These are phyloP conservation scores for Thamnaconus septentrionalis DNA, from an alignment of 2,113 vertebrate species.

Conservation along the genomic window DNA sequence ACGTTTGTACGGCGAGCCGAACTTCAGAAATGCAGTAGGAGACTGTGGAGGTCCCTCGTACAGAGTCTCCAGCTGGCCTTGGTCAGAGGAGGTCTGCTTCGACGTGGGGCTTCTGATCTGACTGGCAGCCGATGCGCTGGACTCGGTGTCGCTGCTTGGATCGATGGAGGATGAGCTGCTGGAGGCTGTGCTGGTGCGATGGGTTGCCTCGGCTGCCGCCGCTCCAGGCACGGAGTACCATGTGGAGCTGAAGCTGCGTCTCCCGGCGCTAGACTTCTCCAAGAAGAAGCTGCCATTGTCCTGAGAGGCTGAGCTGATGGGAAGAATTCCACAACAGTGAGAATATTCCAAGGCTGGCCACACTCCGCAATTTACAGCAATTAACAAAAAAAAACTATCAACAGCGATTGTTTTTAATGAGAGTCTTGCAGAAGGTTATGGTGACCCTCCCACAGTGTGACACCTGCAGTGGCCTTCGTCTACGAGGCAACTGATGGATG, in stretches of 20 bases:
- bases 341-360: too few species aligned
- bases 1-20: slow-evolving; percentile 65
- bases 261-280: slow-evolving; percentile 48
- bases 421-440: too few species aligned
- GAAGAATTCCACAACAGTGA: background rate
- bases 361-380: too few species aligned
- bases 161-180: background rate
- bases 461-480: too few species aligned
- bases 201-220: background rate
- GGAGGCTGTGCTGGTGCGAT: background rate
- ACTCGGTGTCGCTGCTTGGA: background rate
- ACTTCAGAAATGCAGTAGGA: slow-evolving; percentile 39
- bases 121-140: background rate
- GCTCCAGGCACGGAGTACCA: slow-evolving; percentile 46
- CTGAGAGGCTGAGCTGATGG: slow-evolving; percentile 58
- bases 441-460: too few species aligned
- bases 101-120: slow-evolving; percentile 21
- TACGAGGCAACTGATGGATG: too few species aligned
- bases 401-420: too few species aligned
- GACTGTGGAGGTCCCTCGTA: slow-evolving; percentile 42
- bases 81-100: slow-evolving; percentile 40
- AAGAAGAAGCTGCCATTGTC: slow-evolving; percentile 33
- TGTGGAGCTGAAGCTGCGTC: slow-evolving; percentile 47
- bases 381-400: too few species aligned
- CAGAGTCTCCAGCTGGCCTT: slow-evolving; percentile 42